Base-by-base conservation (phyloP, 2,888 invertebrate genomes). In the Synergus laeviventris region DNA sequence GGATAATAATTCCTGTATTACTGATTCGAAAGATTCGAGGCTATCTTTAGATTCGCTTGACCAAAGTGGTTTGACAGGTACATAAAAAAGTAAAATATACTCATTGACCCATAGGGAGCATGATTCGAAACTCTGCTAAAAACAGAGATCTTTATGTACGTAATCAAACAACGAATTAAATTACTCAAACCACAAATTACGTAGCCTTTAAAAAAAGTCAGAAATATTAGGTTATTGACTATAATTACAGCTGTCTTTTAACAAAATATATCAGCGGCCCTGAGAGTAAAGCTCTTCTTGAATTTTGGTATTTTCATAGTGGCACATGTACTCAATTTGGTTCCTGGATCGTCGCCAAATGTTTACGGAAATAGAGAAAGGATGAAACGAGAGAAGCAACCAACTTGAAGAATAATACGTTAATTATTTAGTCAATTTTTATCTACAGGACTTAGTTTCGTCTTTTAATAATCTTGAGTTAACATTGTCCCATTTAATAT, bases 11-110 rank as follows among this genome's bases (percentile, higher is more conserved):
- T 18, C 21, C 3, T 21, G 18, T 11, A 39, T 38, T 38, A 56
- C 74, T 49, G 73, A 49, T 62, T 70, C 24, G 24, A 36, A 31
- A 56, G 31, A 54, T 74, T 36, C 66, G 38, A 60, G 36, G 31
- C 45, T 73, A 76, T 70, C 70, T 70, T 70, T 18, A 42, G 39
- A 36, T 45, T 18, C 66, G 75, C 14, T 49, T 21, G 56, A 39
- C 61, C 64, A 66, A 75, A 38, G 70, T 59, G 21, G 45, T 21
- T 73, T 78, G 78, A 18, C 75, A 73, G 60, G 45, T 45, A 36
- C 45, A 62, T 18, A 14, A 70, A 70, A 70, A 21, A 24, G 66
- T 31, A 70, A 49, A 49, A n/a, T 49, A 49, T 49, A n/a, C 5
- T 5, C 24, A 45, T 21, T 14, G 11, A 16, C 18, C 8, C 18